These are phyloP conservation scores for Toxonevra muliebris DNA, from an alignment of 2,888 invertebrate species.

Conservation along the genomic window DNA sequence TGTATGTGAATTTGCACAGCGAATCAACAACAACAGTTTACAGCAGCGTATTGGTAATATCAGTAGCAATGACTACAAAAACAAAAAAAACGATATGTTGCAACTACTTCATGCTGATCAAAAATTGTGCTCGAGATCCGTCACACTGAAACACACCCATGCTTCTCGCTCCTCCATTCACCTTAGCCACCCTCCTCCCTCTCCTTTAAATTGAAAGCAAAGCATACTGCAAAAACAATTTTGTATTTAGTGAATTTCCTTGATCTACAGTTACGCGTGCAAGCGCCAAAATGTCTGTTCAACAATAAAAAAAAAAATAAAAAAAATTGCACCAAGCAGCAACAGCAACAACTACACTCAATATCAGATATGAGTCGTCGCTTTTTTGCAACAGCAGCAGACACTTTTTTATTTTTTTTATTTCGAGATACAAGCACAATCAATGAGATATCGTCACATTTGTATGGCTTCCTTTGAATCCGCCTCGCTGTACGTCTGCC, in stretches of 20 bases:
- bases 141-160: no score
- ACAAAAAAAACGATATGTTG: background rate
- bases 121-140: no score
- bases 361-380: no score
- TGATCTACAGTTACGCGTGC: slow-evolving; percentile 13
- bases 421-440: no score
- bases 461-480: slow-evolving; percentile 12
- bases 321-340: no score
- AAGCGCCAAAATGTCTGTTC: slow-evolving; percentile 13
- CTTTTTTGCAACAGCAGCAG: background rate
- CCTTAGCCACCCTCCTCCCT: background rate
- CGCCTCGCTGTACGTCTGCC: background rate
- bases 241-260: no score
- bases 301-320: background rate
- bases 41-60: background rate
- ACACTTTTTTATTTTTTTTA: background rate
- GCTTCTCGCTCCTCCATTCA: background rate
- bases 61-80: slow-evolving; percentile 28
- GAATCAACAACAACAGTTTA: slow-evolving; percentile 15
- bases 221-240: no score
- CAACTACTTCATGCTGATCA: background rate
- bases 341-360: no score
- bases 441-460: background rate
- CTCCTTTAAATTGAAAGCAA: background rate
- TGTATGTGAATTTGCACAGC: slow-evolving; percentile 7